Evolutionary conservation across 2,888 invertebrate species (phyloP), one percentile per base, ranked within the genome.

Genomic region (Pardosa pseudoannulata): DNA sequence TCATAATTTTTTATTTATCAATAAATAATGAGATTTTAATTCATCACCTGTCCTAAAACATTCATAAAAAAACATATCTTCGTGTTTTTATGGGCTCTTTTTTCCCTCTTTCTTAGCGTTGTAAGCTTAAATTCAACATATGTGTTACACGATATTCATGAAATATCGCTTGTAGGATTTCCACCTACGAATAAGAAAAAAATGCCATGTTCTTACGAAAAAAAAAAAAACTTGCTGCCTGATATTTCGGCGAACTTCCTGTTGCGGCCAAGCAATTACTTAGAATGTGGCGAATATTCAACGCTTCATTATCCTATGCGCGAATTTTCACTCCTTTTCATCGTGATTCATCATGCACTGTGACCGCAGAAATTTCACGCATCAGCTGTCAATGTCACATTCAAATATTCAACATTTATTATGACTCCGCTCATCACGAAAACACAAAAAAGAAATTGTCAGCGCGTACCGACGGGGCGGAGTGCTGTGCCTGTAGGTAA

Each of bases 311-410:
- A 39, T 70, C 23, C 70, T 23, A n/a, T 13, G 31, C n/a, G 16
- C 9, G 31, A 65, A 65, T 27, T 68, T 31, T 23, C 41, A 19
- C 32, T 0, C 23, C 39, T 70, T 70, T 41, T 9, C 6, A 36
- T 68, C 31, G 36, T 68, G 68, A 83, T 23, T 31, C 50, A 74
- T 56, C 39, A n/a, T 50, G 68, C 31, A 36, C 36, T 56, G 13
- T 56, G 73, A 50, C 81, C 70, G 64, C 71, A 56, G 62, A 78
- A 39, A 78, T 85, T 78, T 85, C 83, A 85, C 76, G 83, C 83
- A 62, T 78, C 68, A 41, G 27, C 72, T 65, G 65, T 39, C 76
- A 83, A 76, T 78, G 83, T 85, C 68, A 85, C 78, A 31, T 78
- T 85, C 78, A 85, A 78, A 65, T n/a, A 64, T 56, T 78, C 67